phyloP scores from a whole-genome alignment of 2,113 vertebrate species.

The Gambusia holbrooki region DNA sequence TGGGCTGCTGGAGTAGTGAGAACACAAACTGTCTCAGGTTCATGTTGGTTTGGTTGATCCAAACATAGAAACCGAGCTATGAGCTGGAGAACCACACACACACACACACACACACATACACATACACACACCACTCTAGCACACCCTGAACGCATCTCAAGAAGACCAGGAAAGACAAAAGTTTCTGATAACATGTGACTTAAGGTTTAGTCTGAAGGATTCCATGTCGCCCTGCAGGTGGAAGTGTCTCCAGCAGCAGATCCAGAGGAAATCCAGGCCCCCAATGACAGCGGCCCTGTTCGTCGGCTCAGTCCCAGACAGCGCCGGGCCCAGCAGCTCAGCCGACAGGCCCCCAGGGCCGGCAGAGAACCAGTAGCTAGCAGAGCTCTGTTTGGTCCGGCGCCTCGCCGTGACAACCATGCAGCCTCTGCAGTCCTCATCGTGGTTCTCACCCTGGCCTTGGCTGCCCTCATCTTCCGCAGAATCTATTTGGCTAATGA shows the following conservation, averaged over 20 bases:
- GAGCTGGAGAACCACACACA: no score
- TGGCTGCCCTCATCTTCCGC: constrained; percentile 94
- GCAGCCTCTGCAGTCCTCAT: constrained; percentile 88
- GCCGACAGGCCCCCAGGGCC: constrained; percentile 72
- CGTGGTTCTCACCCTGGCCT: constrained; percentile 89
- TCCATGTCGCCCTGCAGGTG: constrained; percentile 59
- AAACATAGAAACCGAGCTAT: no score
- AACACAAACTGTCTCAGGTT: no score
- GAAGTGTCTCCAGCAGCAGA: constrained; percentile 57
- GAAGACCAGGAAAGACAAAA: background rate
- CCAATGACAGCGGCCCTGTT: constrained; percentile 47
- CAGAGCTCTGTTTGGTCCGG: constrained; percentile 75
- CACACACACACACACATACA: no score
- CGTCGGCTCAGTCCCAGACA: constrained; percentile 88
- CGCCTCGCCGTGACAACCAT: constrained; percentile 79
- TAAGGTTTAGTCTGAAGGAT: background rate
- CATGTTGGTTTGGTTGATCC: no score
- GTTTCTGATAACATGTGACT: background rate
- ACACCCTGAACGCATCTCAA: no score
- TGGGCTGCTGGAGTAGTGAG: no score
- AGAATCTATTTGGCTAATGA: constrained; percentile 93
- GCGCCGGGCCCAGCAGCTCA: constrained; percentile 87
- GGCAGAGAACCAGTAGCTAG: constrained; percentile 65
- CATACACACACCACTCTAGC: no score
- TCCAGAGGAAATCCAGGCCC: constrained; percentile 52